Evolutionary conservation across 2,888 invertebrate species (phyloP).

Genomic region (Thecocarcelia acutangulata): DNA sequence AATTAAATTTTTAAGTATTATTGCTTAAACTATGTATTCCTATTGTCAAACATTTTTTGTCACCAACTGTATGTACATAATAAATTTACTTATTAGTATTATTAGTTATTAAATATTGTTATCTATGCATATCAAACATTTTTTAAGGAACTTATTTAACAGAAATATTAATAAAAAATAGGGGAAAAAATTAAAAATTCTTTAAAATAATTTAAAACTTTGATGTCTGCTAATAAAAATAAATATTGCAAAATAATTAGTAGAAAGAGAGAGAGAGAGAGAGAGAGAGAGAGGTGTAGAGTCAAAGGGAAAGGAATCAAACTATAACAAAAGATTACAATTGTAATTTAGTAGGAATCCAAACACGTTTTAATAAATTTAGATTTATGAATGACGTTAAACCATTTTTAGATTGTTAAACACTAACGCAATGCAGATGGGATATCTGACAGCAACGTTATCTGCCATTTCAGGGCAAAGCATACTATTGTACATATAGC

Average conservation of each 20-base stretch:
- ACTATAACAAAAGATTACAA: constrained; percentile 3
- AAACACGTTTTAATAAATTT: no score
- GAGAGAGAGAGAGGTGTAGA: constrained; percentile 3
- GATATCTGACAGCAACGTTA: no score
- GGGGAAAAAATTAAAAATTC: constrained; percentile 15
- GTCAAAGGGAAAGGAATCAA: not conserved
- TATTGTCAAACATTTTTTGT: constrained; percentile 61
- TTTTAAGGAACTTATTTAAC: constrained; percentile 50
- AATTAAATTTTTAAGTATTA: constrained; percentile 16
- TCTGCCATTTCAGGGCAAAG: no score
- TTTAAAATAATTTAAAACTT: constrained; percentile 31
- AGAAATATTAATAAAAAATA: constrained; percentile 13
- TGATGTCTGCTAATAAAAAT: constrained; percentile 35
- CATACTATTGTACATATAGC: no score
- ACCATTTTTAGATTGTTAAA: no score
- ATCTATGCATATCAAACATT: constrained; percentile 67
- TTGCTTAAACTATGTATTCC: constrained; percentile 30
- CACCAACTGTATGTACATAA: constrained; percentile 59
- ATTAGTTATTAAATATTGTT: constrained; percentile 63
- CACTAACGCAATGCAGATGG: no score
- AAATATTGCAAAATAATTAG: not conserved
- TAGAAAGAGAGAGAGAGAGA: constrained; percentile 7
- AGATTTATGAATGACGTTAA: no score
- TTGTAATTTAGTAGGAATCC: no score
- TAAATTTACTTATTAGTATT: constrained; percentile 52